Evolutionary conservation across 2,888 invertebrate genomes (phyloP).

Genomic region (Amphimallon solstitiale): DNA sequence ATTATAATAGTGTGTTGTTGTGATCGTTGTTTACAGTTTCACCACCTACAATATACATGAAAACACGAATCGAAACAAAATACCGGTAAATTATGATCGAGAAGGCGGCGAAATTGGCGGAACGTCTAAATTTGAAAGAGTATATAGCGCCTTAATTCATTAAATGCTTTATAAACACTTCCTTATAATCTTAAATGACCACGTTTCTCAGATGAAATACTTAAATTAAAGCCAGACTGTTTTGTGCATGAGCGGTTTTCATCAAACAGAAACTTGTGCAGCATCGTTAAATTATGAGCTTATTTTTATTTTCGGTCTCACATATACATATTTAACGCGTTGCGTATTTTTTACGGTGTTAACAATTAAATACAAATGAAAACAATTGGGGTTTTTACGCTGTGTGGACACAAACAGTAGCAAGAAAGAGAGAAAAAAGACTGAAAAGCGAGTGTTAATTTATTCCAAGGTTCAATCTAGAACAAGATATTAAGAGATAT

Average conservation of each 20-base stretch:
- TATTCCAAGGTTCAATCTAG: constrained; percentile 28
- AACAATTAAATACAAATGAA: background rate
- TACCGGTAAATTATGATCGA: constrained; percentile 32
- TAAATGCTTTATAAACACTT: constrained; percentile 42
- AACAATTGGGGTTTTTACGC: constrained; percentile 18
- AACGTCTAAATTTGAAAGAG: constrained; percentile 35
- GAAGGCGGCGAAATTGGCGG: constrained; percentile 31
- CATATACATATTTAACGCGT: background rate
- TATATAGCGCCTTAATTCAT: constrained; percentile 41
- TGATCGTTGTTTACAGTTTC: constrained; percentile 29
- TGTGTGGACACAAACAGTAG: constrained; percentile 15
- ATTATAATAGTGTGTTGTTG: constrained; percentile 28
- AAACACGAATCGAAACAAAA: constrained; percentile 16
- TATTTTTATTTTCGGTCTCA: too few relatives aligned
- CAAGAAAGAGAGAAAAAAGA: constrained; percentile 13
- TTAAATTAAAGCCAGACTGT: constrained; percentile 35
- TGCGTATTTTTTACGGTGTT: background rate
- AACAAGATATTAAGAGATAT: constrained; percentile 5
- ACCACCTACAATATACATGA: constrained; percentile 10
- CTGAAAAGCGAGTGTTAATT: constrained; percentile 27
- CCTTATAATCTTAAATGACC: constrained; percentile 41
- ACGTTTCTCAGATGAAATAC: constrained; percentile 40
- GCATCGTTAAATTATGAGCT: too few relatives aligned
- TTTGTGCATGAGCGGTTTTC: constrained; percentile 25
- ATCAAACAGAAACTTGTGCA: background rate